These are phyloP conservation scores for Epistrophe grossulariae DNA, from an alignment of 2,888 invertebrate species.

Conservation along the genomic window DNA sequence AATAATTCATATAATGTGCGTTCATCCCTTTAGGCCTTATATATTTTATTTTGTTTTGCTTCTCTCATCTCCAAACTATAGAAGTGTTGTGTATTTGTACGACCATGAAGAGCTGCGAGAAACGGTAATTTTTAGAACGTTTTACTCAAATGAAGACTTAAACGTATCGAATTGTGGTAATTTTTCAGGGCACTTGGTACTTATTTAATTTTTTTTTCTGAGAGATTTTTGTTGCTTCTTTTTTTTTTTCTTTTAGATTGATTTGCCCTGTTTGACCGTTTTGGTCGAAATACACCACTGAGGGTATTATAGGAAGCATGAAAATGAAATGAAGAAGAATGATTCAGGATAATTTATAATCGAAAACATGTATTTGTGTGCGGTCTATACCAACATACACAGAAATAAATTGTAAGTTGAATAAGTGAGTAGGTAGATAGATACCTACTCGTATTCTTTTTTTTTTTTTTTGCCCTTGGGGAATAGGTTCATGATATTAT, in stretches of 20 bases:
- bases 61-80: slow-evolving; percentile 23
- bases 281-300: slow-evolving; percentile 22
- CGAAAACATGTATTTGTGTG: slow-evolving; percentile 58
- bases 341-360: slow-evolving; percentile 73
- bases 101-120: slow-evolving; percentile 28
- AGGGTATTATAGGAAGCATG: slow-evolving; percentile 22
- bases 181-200: slow-evolving; percentile 62
- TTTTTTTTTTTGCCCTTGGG: slow-evolving; percentile 3
- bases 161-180: slow-evolving; percentile 75
- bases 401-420: slow-evolving; percentile 8
- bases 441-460: background rate
- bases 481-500: slow-evolving; percentile 27
- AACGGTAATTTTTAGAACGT: slow-evolving; percentile 70
- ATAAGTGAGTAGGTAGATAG: slow-evolving; percentile 10
- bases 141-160: slow-evolving; percentile 75
- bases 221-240: background rate
- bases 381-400: background rate
- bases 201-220: slow-evolving; percentile 15
- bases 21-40: slow-evolving; percentile 71
- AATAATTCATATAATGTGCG: slow-evolving; percentile 76
- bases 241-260: slow-evolving; percentile 50
- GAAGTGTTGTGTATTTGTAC: slow-evolving; percentile 20
- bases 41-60: slow-evolving; percentile 38
- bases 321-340: slow-evolving; percentile 65
- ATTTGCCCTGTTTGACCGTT: slow-evolving; percentile 69